phyloP scores from a whole-genome alignment of 2,888 invertebrate genomes.

The Drosophila rubida region DNA sequence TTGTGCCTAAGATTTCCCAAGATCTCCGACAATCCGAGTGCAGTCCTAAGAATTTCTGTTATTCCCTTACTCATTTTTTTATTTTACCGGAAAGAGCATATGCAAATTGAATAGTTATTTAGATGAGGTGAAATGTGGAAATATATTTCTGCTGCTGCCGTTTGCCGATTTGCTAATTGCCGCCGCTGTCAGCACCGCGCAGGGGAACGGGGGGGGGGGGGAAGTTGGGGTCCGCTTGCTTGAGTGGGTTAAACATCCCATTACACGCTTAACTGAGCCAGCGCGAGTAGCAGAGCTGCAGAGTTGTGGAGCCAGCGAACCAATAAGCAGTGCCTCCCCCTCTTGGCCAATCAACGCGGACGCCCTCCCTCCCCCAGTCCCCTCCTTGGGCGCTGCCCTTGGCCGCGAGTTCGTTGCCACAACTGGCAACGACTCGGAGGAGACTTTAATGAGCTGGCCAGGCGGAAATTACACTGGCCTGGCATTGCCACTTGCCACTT shows the following conservation, averaged over 20 bases:
- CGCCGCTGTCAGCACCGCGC: constrained; percentile 33
- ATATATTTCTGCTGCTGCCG: constrained; percentile 23
- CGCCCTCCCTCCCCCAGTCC: neutral
- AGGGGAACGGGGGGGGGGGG: neutral
- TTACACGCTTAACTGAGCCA: constrained; percentile 78
- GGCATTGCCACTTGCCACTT: neutral
- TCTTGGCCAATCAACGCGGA: neutral
- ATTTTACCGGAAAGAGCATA: neutral
- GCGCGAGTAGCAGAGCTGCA: neutral
- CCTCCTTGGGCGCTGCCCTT: neutral
- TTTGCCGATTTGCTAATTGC: constrained; percentile 28
- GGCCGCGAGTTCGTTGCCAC: constrained; percentile 45
- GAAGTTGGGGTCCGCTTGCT: neutral
- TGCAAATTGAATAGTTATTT: neutral
- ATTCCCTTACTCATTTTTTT: neutral
- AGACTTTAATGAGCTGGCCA: constrained; percentile 64
- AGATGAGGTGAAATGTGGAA: neutral
- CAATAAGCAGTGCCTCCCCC: constrained; percentile 46
- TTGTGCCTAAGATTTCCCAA: too few species aligned
- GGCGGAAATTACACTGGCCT: constrained; percentile 57
- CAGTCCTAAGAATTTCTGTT: too few species aligned
- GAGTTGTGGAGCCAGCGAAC: constrained; percentile 51
- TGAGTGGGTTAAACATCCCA: constrained; percentile 56
- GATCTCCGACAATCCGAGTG: too few species aligned
- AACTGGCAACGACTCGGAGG: constrained; percentile 8